Base-by-base conservation (phyloP, 1,140 invertebrate genomes). In the Mylabris phalerata region DNA sequence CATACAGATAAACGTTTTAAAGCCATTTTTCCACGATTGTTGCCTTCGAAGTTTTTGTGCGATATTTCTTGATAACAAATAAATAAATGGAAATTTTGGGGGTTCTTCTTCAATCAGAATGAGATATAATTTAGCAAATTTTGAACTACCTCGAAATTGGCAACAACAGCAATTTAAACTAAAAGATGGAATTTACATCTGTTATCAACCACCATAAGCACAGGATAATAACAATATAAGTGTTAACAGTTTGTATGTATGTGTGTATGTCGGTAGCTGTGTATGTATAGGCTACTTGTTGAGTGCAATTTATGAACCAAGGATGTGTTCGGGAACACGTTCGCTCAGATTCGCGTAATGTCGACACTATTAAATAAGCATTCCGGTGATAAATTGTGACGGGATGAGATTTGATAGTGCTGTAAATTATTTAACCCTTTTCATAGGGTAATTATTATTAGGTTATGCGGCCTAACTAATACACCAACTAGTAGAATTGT, bases 361-460 rank as follows among this genome's bases (percentile, higher is more conserved):
- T 65, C 69, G 69, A 60, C 62, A 65, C 67, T 64, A 73, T 73
- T 73, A 73, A 73, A 73, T 72, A 73, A 71, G 71, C 72, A 73
- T 73, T 73, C 67, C 69, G 66, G 71, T 73, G 72, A 73, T 73
- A 73, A 72, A 73, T 73, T 71, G 71, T 71, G 71, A 73, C 71
- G 68, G 65, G 70, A 68, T 65, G 72, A 73, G 71, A 73, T 73
- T 73, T 73, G 72, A 73, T 73, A 72, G 70, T 71, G 72, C 66
- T 68, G 72, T 73, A 73, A 73, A 73, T 73, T 73, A 73, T 73
- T 73, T 73, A 72, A 71, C 68, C 70, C 68, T 72, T 71, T 72
- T 71, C 69, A 71, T 64, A 61, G 64, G 67, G 69, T 72, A 69
- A 72, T 72, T 70, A 72, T 69, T 69, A 67, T 72, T 71, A 72